These are phyloP conservation scores for Bombyx huttoni DNA, from an alignment of 2,888 invertebrate species.

Conservation along the genomic window DNA sequence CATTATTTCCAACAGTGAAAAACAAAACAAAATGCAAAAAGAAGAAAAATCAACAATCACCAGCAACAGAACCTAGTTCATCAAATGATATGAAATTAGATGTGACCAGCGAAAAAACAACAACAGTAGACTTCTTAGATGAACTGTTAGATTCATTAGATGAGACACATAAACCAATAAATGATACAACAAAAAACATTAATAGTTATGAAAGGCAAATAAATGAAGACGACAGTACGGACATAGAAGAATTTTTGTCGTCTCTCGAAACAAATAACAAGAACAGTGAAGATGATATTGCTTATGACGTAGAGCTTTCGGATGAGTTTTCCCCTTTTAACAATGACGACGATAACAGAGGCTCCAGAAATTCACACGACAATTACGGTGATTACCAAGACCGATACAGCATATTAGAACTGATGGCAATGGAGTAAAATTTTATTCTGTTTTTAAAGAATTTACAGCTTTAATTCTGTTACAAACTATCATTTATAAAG, in stretches of 20 bases:
- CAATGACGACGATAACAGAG: slow-evolving; percentile 17
- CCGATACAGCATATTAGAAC: slow-evolving; percentile 47
- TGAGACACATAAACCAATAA: slow-evolving; percentile 15
- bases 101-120: slow-evolving; percentile 18
- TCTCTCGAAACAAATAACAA: slow-evolving; percentile 25
- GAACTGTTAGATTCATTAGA: slow-evolving; percentile 42
- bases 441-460: slow-evolving; percentile 17
- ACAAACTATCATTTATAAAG: background rate
- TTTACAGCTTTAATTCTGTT: slow-evolving; percentile 7
- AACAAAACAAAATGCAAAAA: slow-evolving; percentile 60
- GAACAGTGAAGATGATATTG: slow-evolving; percentile 23
- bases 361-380: slow-evolving; percentile 16
- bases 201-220: slow-evolving; percentile 9
- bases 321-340: slow-evolving; percentile 22
- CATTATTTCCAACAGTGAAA: slow-evolving; percentile 25
- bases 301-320: slow-evolving; percentile 20
- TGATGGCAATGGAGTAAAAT: slow-evolving; percentile 62
- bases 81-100: background rate
- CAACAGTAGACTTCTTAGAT: slow-evolving; percentile 35
- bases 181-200: slow-evolving; percentile 7
- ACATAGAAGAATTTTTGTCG: slow-evolving; percentile 45
- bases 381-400: slow-evolving; percentile 26
- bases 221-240: slow-evolving; percentile 30
- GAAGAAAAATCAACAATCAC: slow-evolving; percentile 35
- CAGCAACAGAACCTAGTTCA: slow-evolving; percentile 12